Conservation (phyloP, 2,797 vertebrate species). For the Xyrichtys novacula region DNA sequence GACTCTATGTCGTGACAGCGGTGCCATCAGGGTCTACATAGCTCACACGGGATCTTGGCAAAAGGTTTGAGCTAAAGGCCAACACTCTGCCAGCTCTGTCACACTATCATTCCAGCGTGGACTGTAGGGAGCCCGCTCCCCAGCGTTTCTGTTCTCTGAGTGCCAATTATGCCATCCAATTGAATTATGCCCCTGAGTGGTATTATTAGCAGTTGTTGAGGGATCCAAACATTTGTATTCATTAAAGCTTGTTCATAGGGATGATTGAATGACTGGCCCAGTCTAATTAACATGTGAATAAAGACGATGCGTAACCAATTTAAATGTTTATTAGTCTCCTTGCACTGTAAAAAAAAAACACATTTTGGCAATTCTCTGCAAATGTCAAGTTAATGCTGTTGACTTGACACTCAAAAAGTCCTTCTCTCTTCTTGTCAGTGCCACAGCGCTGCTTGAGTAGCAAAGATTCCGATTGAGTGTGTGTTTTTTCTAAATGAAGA, state of each 20-base stretch:
- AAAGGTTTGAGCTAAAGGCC: constrained; percentile 54
- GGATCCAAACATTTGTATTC: constrained; percentile 76
- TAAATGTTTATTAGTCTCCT: constrained; percentile 34
- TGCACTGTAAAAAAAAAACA: constrained; percentile 6
- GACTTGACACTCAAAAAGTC: constrained; percentile 8
- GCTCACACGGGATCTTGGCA: constrained; percentile 66
- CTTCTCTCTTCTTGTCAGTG: constrained; percentile 11
- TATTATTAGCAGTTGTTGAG: constrained; percentile 72
- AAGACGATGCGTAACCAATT: constrained; percentile 42
- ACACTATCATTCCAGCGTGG: constrained; percentile 51
- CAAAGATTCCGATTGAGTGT: no score
- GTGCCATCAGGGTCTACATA: constrained; percentile 34
- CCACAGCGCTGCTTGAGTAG: constrained; percentile 14
- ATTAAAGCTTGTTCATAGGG: constrained; percentile 64
- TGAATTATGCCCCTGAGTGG: constrained; percentile 75
- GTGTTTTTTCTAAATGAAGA: no score
- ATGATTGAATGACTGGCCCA: constrained; percentile 65
- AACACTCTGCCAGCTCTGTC: constrained; percentile 60
- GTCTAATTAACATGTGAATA: constrained; percentile 60
- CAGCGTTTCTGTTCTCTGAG: constrained; percentile 56
- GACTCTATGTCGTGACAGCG: constrained; percentile 48
- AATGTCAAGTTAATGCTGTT: constrained; percentile 2
- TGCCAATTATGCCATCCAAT: constrained; percentile 74
- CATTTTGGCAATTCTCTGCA: neutral
- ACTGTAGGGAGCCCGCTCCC: constrained; percentile 61